Conservation (phyloP, 2,797 vertebrate species). For the Staurois parvus region DNA sequence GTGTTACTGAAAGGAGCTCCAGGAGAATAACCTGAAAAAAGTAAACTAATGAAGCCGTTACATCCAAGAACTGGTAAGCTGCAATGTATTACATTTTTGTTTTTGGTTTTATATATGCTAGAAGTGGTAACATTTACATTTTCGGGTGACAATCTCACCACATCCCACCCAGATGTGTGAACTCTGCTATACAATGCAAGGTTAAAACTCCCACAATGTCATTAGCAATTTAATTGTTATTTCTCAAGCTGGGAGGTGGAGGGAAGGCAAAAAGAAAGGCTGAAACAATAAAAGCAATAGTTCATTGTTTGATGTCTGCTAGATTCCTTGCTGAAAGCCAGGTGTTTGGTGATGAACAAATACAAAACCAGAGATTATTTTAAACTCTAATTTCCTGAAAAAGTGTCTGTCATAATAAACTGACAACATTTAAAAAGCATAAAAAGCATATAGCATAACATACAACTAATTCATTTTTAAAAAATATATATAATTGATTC, state of each 20-base stretch:
- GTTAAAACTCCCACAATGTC: constrained; percentile 70
- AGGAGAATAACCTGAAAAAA: too few relatives aligned
- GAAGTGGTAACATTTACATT: background rate
- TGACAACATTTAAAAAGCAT: too few relatives aligned
- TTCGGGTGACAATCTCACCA: constrained; percentile 57
- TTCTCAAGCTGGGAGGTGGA: constrained; percentile 71
- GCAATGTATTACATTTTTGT: too few relatives aligned
- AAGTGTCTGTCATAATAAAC: constrained; percentile 4
- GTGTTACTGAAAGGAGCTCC: too few relatives aligned
- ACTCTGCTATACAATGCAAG: constrained; percentile 68
- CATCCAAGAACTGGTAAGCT: too few relatives aligned
- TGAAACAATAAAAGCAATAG: constrained; percentile 70
- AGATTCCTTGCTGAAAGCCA: constrained; percentile 67
- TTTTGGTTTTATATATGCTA: too few relatives aligned
- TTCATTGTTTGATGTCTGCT: constrained; percentile 66
- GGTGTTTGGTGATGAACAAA: constrained; percentile 67
- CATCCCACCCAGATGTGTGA: constrained; percentile 70
- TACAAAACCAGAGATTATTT: background rate
- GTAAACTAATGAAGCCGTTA: too few relatives aligned
- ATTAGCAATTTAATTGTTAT: constrained; percentile 67
- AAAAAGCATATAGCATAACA: too few relatives aligned
- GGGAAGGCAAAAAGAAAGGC: constrained; percentile 70
- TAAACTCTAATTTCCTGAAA: constrained; percentile 33
- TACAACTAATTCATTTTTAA: too few relatives aligned
- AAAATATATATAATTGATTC: too few relatives aligned